Evolutionary conservation across 2,113 vertebrate species (phyloP), one percentile per base, ranked within the genome.

Genomic region (Rhadina sibilatrix): DNA sequence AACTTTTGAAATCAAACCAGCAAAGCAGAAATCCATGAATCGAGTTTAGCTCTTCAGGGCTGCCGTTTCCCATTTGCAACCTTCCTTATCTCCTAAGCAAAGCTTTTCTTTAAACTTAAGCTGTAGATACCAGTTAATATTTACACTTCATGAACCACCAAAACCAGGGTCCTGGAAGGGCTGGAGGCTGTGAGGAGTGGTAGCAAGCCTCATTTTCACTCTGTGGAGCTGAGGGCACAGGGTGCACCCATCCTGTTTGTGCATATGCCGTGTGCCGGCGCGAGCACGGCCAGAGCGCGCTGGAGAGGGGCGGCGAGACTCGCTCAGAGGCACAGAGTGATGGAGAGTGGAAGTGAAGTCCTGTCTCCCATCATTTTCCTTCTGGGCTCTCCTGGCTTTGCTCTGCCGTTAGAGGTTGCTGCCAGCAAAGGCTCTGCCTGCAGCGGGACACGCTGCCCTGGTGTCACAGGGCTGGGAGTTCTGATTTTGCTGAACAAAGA

Each of bases 401-500:
- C 89, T 72, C 52, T 49, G 44, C 61, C 0, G 0, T 57, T 31
- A 4, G 83, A 69, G 49, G 63, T 79, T 64, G 79, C 53, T 0
- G 5, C 40, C 80, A 49, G 70, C 5, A 2, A 35, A 31, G 0
- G 63, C 53, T 86, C 66, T 72, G 92, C 90, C 90, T 60, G 86
- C 71, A 66, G 86, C 5, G 0, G 87, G 86, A 52, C 37, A 2
- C 0, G 3, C 46, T 3, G 15, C 77, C 61, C 65, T 1, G 0
- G 54, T 70, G 85, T 83, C 82, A 70, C 57, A 35, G 66, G 57
- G 66, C 16, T 71, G 82, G 28, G 59, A 75, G 75, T 31, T 87
- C 56, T 92, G 75, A 75, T 92, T 91, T 54, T 96, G 90, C 84
- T 90, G 92, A 88, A 77, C 79, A 92, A 92, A 95, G 92, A 78